Base-by-base conservation (phyloP, 1,140 invertebrate species). In the Ostrea edulis region DNA sequence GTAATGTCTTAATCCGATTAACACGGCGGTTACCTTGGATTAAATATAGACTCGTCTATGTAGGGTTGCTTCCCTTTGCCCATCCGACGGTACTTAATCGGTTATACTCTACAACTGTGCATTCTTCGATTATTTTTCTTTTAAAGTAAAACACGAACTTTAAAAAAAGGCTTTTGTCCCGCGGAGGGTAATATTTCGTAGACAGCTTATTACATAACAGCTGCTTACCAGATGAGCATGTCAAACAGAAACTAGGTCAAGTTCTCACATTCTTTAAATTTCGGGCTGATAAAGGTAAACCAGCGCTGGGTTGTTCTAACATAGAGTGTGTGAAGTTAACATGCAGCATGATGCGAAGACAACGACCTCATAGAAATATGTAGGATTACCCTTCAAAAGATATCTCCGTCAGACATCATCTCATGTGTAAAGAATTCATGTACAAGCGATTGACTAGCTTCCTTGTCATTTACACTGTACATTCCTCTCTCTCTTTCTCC, bases 21-120 rank as follows among this genome's bases (percentile, higher is more conserved):
- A 44, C 35, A 44, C 35, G 35, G 2, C 35, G 5, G 35, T 44
- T 44, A 44, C 35, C 35, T 44, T 44, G 35, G 35, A 44, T 44
- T 44, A 44, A n/a, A n/a, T n/a, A 44, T 44, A 1, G 35, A 44
- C 35, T 44, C 35, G 35, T 9, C 65, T n/a, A 25, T 68, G n/a
- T 11, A 68, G n/a, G 11, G 65, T 71, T 71, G 12, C 68, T 71
- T 71, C 68, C 68, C 68, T 71, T 71, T 71, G 68, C 0, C 68
- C 68, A 71, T 71, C 2, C 17, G 17, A 12, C 3, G 9, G 20
- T 58, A 58, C 20, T 3, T 17, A 58, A 58, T 17, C 54, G 9
- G 9, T 8, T 55, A 3, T 55, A 17, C 8, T 17, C 14, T 0
- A 54, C 53, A 55, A 8, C 54, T 17, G 54, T 58, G 55, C 55